phyloP scores from a whole-genome alignment of 2,113 vertebrate genomes.

The Nanorana parkeri region DNA sequence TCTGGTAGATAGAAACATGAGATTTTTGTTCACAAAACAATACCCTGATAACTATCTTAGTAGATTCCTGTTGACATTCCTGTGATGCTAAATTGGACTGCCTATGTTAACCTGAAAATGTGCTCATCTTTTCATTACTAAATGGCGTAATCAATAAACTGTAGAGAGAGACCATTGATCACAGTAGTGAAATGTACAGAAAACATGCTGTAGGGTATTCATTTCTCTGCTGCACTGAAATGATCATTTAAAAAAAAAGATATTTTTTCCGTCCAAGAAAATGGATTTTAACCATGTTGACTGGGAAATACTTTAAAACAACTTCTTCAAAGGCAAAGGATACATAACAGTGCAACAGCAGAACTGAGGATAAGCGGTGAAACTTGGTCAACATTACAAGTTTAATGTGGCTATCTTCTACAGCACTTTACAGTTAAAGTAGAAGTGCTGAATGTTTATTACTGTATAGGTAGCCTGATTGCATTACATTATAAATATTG shows the following conservation, averaged over 20 bases:
- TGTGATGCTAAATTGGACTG: not conserved
- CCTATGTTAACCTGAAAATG: not conserved
- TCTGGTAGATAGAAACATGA: not conserved
- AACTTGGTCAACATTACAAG: no score
- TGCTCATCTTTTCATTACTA: not conserved
- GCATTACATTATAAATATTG: no score
- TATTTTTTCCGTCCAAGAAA: not conserved
- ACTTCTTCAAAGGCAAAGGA: no score
- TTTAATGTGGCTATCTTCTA: no score
- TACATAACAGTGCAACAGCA: no score
- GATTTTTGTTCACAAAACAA: not conserved
- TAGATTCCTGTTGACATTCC: no score
- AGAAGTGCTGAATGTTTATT: no score
- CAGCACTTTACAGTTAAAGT: no score
- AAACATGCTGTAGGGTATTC: not conserved
- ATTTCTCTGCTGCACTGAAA: not conserved
- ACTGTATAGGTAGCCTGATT: no score
- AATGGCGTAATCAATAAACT: slow-evolving; percentile 11
- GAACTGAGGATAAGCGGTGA: no score
- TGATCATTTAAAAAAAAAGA: not conserved
- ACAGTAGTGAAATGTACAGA: slow-evolving; percentile 16
- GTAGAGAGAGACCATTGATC: not conserved
- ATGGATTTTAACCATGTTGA: no score
- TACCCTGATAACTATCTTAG: not conserved
- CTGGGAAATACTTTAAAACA: no score